phyloP scores from a whole-genome alignment of 2,113 vertebrate species.

The Fukomys damarensis region DNA sequence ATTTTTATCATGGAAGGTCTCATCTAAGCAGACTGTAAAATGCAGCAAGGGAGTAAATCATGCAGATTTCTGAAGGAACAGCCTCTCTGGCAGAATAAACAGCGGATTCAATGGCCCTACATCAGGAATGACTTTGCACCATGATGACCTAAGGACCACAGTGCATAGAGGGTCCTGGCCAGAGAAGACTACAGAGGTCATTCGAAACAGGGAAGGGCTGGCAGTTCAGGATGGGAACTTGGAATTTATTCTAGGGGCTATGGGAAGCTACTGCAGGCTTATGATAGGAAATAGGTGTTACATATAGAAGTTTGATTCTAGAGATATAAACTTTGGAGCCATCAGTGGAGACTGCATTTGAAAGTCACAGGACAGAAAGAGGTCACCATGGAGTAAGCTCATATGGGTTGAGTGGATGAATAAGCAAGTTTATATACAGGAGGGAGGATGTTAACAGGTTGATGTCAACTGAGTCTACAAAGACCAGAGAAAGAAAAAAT shows the following conservation, averaged over 20 bases:
- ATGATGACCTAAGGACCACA: neutral
- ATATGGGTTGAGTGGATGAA: constrained; percentile 46
- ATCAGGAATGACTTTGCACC: neutral
- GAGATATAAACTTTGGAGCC: constrained; percentile 34
- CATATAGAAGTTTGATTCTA: constrained; percentile 27
- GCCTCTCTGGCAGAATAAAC: neutral
- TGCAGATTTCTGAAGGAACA: neutral
- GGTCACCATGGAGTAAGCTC: constrained; percentile 16
- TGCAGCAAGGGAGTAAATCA: neutral
- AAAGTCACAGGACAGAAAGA: constrained; percentile 53
- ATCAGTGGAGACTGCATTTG: constrained; percentile 26
- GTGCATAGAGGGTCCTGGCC: neutral
- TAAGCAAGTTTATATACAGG: constrained; percentile 56
- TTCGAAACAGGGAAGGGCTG: neutral
- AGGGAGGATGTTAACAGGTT: constrained; percentile 51
- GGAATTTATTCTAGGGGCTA: neutral
- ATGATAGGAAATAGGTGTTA: too few species aligned
- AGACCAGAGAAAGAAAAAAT: neutral
- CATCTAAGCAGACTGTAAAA: constrained; percentile 9
- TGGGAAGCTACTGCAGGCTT: neutral
- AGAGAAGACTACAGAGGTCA: neutral
- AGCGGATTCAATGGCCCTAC: neutral
- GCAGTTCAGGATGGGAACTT: neutral
- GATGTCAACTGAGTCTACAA: constrained; percentile 72
- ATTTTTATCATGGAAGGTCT: neutral